Evolutionary conservation across 2,113 vertebrate genomes (phyloP).

Genomic region (Vireo altiloquus): DNA sequence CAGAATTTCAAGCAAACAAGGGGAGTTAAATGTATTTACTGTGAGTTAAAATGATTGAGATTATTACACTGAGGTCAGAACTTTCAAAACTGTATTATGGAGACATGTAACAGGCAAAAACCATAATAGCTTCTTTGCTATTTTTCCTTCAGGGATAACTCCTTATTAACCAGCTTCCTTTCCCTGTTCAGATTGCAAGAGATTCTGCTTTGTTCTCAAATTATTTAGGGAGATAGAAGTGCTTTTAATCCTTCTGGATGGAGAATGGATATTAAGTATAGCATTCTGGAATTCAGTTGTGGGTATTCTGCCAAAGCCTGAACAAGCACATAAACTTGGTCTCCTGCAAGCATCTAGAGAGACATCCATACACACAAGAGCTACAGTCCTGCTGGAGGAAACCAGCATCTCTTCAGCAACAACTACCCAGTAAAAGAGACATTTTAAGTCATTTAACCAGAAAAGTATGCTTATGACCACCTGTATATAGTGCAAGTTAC

Average conservation of each 20-base stretch:
- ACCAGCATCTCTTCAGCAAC: background rate
- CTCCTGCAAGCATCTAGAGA: background rate
- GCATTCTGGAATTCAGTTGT: background rate
- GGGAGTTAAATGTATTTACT: background rate
- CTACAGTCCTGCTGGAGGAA: background rate
- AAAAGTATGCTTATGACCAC: background rate
- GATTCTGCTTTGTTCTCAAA: background rate
- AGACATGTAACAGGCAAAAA: background rate
- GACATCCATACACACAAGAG: background rate
- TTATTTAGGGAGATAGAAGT: background rate
- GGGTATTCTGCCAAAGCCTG: background rate
- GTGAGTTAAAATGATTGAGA: background rate
- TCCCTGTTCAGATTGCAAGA: background rate
- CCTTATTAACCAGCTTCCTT: background rate
- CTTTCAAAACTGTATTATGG: slow-evolving; percentile 26
- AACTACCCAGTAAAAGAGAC: background rate
- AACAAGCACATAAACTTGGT: background rate
- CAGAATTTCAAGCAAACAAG: slow-evolving; percentile 30
- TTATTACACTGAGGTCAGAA: background rate
- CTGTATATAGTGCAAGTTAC: background rate
- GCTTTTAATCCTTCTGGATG: background rate
- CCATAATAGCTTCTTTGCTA: background rate
- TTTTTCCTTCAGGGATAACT: background rate
- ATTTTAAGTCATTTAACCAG: background rate
- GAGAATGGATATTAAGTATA: background rate